These are phyloP conservation scores for Gandaritis pyraliata DNA, from an alignment of 2,888 invertebrate species.

Conservation along the genomic window DNA sequence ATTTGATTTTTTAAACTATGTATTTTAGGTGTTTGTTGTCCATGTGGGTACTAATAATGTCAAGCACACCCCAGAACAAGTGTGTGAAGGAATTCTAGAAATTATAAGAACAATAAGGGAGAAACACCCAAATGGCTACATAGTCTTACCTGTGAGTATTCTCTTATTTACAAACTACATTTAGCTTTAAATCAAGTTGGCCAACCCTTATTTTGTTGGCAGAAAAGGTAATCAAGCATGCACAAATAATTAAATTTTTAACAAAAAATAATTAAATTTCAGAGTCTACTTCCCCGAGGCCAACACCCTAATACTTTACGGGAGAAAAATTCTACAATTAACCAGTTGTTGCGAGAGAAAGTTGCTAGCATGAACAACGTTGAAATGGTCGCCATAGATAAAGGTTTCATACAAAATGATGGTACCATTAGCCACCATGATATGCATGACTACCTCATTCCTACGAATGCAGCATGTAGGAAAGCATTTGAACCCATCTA, in stretches of 20 bases:
- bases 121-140: slow-evolving; percentile 91
- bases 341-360: slow-evolving; percentile 88
- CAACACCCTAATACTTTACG: slow-evolving; percentile 92
- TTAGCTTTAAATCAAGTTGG: too few species aligned
- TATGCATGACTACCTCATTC: slow-evolving; percentile 95
- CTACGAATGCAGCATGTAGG: slow-evolving; percentile 93
- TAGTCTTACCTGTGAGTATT: slow-evolving; percentile 90
- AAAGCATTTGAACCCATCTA: slow-evolving; percentile 94
- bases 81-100: slow-evolving; percentile 91
- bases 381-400: slow-evolving; percentile 91
- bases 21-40: slow-evolving; percentile 90
- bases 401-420: slow-evolving; percentile 90
- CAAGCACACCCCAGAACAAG: slow-evolving; percentile 90
- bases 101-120: slow-evolving; percentile 89
- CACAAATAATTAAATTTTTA: too few species aligned
- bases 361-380: slow-evolving; percentile 87
- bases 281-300: slow-evolving; percentile 95
- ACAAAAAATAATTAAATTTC: slow-evolving; percentile 55
- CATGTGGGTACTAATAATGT: slow-evolving; percentile 96
- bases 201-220: too few species aligned
- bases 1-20: neutral
- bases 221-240: too few species aligned
- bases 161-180: neutral
- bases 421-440: slow-evolving; percentile 94
- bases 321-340: slow-evolving; percentile 90